phyloP scores from a whole-genome alignment of 2,797 vertebrate species.

The Protosalanx chinensis region DNA sequence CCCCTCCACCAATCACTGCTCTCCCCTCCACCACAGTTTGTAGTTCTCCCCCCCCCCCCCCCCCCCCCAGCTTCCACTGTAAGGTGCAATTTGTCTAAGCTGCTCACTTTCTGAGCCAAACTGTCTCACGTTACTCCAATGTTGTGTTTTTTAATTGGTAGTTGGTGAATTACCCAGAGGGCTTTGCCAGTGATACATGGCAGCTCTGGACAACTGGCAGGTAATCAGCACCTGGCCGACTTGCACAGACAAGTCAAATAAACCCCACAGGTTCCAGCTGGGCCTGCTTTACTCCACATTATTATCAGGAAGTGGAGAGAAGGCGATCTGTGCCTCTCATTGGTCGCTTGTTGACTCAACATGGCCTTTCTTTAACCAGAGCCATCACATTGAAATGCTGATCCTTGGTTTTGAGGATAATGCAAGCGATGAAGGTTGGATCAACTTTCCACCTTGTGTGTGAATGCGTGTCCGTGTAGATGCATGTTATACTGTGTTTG shows the following conservation, averaged over 20 bases:
- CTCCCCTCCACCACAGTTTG: too few species aligned
- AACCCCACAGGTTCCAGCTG: constrained; percentile 34
- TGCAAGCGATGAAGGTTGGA: constrained; percentile 33
- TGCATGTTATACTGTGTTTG: background rate
- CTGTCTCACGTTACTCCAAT: background rate
- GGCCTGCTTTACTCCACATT: constrained; percentile 41
- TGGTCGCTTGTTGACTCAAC: constrained; percentile 40
- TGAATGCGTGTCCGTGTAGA: background rate
- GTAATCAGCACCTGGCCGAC: constrained; percentile 32
- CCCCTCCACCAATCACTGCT: too few species aligned
- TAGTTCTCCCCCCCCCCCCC: too few species aligned
- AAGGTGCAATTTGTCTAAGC: constrained; percentile 3
- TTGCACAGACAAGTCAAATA: constrained; percentile 41
- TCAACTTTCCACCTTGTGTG: constrained; percentile 21
- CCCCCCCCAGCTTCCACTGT: constrained; percentile 2
- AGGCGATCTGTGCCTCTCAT: constrained; percentile 43
- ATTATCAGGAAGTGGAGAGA: constrained; percentile 48
- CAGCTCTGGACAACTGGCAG: constrained; percentile 36
- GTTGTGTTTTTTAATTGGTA: constrained; percentile 26
- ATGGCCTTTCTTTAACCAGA: constrained; percentile 40
- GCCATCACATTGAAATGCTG: constrained; percentile 35
- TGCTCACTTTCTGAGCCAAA: background rate
- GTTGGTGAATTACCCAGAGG: constrained; percentile 22
- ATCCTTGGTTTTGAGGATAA: constrained; percentile 45
- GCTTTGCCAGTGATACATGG: constrained; percentile 33